Evolutionary conservation across 2,113 vertebrate species (phyloP), one percentile per base, ranked within the genome.

Genomic region (Brachypodius melanocephalos): DNA sequence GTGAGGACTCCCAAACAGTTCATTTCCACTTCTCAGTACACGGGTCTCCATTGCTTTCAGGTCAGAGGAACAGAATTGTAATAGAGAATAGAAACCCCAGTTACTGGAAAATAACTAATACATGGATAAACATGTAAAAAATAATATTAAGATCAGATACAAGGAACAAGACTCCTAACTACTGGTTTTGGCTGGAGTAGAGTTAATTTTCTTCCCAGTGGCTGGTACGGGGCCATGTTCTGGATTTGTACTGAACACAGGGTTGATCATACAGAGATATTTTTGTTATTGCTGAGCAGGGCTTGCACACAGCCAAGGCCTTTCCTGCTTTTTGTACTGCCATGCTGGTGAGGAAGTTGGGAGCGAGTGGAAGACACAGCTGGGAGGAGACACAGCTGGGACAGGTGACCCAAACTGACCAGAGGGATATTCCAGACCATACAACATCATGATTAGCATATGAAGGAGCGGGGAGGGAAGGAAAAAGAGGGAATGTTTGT

Each of bases 281-380:
- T 66, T 66, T n/a, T 22, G 22, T 19, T 28, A 13, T 17, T 58
- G 32, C 26, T 73, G 32, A 65, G 5, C 51, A 66, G 15, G 18
- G 12, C 8, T 80, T 58, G 1, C 31, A 49, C 32, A 43, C 21
- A 65, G 20, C 9, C 51, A 73, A 31, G 15, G 10, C 5, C 5
- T 65, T 80, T 36, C 8, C 8, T 65, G 34, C 34, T 72, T 65
- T 57, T 2, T 0, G 0, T 43, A 1, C 25, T 42, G 21, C 17
- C 25, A 20, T 0, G 0, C 24, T 57, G 42, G 51, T 28, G 42
- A 61, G 19, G 40, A 42, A 25, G 4, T 0, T 71, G 74, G n/a
- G 21, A 72, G 22, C n/a, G n/a, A n/a, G n/a, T n/a, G n/a, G n/a
- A 18, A 38, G 51, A 36, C 43, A 49, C 34, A 57, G 12, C 10